Conservation (phyloP, 2,113 vertebrate genomes). For the Hipposideros armiger region DNA sequence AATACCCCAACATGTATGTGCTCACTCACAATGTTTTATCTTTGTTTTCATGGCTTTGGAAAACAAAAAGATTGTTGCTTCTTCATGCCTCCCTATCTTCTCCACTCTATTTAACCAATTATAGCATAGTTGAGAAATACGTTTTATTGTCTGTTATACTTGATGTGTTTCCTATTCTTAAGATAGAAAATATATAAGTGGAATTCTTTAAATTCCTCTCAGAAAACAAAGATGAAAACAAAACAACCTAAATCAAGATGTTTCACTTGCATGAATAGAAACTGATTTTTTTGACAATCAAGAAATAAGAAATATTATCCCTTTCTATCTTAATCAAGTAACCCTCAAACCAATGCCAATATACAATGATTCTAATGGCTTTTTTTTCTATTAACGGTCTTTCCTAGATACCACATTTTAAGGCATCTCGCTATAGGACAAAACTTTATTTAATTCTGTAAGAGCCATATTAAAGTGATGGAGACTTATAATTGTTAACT, state of each 20-base stretch:
- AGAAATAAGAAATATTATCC: conserved; percentile 31
- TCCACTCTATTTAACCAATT: background rate
- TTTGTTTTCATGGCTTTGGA: background rate
- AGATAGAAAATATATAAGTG: background rate
- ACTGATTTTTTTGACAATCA: background rate
- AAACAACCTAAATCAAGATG: conserved; percentile 20
- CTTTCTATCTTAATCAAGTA: conserved; percentile 42
- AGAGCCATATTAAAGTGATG: background rate
- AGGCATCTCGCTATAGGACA: conserved; percentile 25
- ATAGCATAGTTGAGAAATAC: background rate
- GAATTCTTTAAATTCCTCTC: conserved; percentile 9
- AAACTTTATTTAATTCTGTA: conserved; percentile 21
- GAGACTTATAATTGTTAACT: conserved; percentile 1
- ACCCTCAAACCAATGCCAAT: background rate
- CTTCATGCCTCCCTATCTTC: background rate
- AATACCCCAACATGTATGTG: background rate
- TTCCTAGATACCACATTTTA: conserved; percentile 37
- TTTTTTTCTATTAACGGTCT: conserved; percentile 7
- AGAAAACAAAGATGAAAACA: conserved; percentile 3
- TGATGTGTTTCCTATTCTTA: background rate
- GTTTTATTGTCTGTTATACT: background rate
- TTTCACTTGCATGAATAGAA: background rate
- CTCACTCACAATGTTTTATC: background rate
- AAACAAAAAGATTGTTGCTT: background rate
- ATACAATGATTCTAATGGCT: background rate